phyloP scores from a whole-genome alignment of 53 echinoderm and acorn worm genomes.

The Astropecten irregularis region DNA sequence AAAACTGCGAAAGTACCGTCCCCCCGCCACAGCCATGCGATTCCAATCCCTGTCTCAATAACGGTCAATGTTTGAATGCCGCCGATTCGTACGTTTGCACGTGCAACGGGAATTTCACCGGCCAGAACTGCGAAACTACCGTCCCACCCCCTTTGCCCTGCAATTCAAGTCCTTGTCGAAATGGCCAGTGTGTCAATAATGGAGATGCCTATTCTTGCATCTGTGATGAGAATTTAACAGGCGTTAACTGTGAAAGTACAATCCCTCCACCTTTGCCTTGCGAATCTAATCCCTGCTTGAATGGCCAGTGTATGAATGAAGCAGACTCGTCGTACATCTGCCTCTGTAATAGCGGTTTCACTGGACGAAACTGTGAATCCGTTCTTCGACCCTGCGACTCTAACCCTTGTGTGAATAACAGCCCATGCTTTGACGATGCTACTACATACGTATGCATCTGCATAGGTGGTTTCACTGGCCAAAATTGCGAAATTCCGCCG shows the following conservation, averaged over 20 bases:
- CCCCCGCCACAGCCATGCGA: conserved; percentile 69
- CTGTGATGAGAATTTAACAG: conserved; percentile 71
- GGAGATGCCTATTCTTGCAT: conserved; percentile 63
- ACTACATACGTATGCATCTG: conserved; percentile 33
- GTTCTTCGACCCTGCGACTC: conserved; percentile 73
- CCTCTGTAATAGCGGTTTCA: conserved; percentile 50
- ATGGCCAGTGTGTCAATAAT: conserved; percentile 70
- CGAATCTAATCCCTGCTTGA: conserved; percentile 69
- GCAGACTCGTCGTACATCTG: conserved; percentile 58
- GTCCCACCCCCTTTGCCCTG: conserved; percentile 61
- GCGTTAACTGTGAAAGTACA: conserved; percentile 59
- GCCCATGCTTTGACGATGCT: conserved; percentile 48
- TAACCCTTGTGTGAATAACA: conserved; percentile 71
- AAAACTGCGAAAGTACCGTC: conserved; percentile 63
- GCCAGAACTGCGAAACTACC: conserved; percentile 59
- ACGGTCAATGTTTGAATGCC: conserved; percentile 62
- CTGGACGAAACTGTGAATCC: conserved; percentile 55
- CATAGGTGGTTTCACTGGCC: conserved; percentile 46
- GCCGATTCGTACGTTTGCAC: conserved; percentile 25
- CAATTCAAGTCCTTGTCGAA: conserved; percentile 72
- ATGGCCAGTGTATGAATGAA: conserved; percentile 52
- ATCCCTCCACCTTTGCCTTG: conserved; percentile 53
- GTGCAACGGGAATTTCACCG: conserved; percentile 16
- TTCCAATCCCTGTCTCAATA: conserved; percentile 71
- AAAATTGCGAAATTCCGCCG: conserved; percentile 55